A percentile compares a stretch with the other conserved stretches of the same genome.
Evolutionary conservation across 2,888 invertebrate species (phyloP).

Genomic region (Microctonus brassicae): DNA sequence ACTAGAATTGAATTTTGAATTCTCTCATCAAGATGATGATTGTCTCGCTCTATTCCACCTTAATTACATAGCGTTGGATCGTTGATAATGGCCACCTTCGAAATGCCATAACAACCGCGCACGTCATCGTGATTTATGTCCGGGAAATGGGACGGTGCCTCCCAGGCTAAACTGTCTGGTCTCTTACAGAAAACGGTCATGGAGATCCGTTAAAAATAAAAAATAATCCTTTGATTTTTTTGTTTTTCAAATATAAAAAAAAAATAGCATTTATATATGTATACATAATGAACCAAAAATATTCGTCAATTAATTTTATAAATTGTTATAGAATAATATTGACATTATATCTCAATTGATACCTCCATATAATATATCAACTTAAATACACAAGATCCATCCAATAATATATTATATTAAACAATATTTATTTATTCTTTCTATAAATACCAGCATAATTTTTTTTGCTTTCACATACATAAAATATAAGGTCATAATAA

Average conservation of each 20-base stretch:
- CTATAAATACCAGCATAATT: no score
- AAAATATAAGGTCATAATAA: slow-evolving; percentile 57
- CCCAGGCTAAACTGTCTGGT: slow-evolving; percentile 60
- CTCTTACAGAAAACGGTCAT: slow-evolving; percentile 52
- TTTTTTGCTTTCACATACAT: slow-evolving; percentile 27
- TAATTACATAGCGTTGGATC: slow-evolving; percentile 62
- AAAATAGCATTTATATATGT: background rate
- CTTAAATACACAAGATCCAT: no score
- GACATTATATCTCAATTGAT: background rate
- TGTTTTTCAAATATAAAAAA: no score
- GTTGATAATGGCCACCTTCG: slow-evolving; percentile 65
- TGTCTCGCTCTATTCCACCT: slow-evolving; percentile 56
- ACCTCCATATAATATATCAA: no score
- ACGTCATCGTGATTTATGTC: slow-evolving; percentile 67
- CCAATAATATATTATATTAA: no score
- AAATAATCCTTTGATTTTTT: background rate
- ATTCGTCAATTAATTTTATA: background rate
- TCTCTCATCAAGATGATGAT: slow-evolving; percentile 60
- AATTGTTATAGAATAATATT: background rate
- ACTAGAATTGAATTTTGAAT: slow-evolving; percentile 61
- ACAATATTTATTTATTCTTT: no score
- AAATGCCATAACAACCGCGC: slow-evolving; percentile 59
- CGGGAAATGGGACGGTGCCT: slow-evolving; percentile 66
- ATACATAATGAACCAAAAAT: background rate
- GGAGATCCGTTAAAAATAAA: slow-evolving; percentile 50